Percentiles rank a stretch among this genome's conserved stretches.
phyloP scores from a whole-genome alignment of 2,113 vertebrate genomes.

The Labrus mixtus region DNA sequence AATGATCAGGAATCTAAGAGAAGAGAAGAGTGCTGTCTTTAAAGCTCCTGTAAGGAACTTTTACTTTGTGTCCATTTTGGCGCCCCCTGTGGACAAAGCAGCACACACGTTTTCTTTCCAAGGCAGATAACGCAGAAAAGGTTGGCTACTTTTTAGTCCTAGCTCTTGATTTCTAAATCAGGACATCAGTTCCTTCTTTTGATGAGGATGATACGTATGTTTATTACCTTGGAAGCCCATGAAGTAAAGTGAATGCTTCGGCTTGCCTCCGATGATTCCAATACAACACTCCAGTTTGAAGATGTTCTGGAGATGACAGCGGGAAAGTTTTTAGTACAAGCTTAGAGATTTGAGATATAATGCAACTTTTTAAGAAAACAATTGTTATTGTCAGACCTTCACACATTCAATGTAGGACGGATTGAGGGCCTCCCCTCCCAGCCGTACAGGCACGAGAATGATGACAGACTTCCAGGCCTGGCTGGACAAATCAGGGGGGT shows the following conservation, averaged over 20 bases:
- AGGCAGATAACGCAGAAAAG: no score
- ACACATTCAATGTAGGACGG: slow-evolving; percentile 91
- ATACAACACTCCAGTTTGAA: slow-evolving; percentile 89
- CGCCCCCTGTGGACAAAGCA: background rate
- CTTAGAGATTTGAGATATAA: background rate
- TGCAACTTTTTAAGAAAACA: background rate
- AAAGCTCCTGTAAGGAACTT: no score
- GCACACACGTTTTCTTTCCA: background rate
- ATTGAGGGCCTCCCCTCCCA: slow-evolving; percentile 92
- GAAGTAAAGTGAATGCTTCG: slow-evolving; percentile 93
- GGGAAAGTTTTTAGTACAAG: background rate
- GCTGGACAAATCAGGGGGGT: slow-evolving; percentile 51
- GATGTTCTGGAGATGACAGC: slow-evolving; percentile 84
- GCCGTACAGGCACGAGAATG: slow-evolving; percentile 90
- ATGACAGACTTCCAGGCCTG: slow-evolving; percentile 88
- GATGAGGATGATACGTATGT: no score
- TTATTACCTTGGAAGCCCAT: slow-evolving; percentile 91
- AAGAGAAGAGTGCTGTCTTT: no score
- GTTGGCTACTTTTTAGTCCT: no score
- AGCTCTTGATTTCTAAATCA: background rate
- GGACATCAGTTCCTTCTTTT: background rate
- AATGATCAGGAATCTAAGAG: no score
- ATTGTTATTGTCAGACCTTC: slow-evolving; percentile 82
- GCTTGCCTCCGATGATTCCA: slow-evolving; percentile 94
- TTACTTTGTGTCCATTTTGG: no score